Conservation (phyloP, 2,888 invertebrate species). For the Rhamnusium bicolor region DNA sequence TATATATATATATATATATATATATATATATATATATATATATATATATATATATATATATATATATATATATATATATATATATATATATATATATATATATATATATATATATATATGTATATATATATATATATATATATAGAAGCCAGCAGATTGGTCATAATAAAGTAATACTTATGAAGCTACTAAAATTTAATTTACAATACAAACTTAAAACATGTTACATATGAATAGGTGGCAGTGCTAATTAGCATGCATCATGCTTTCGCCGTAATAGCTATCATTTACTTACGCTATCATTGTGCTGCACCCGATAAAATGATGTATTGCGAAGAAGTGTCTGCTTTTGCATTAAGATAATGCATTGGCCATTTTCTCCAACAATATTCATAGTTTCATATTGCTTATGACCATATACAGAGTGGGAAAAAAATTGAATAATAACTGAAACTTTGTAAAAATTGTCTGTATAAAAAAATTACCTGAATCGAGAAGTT, state of each 20-base stretch:
- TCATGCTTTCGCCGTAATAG: slow-evolving; percentile 50
- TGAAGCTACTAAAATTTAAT: neutral
- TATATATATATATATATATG: no score
- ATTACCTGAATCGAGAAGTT: no score
- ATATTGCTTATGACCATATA: neutral
- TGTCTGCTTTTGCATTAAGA: slow-evolving; percentile 39
- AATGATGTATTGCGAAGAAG: slow-evolving; percentile 39
- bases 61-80: slow-evolving; percentile 15
- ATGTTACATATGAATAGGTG: neutral
- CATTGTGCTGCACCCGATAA: slow-evolving; percentile 46
- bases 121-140: neutral
- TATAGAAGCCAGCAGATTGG: neutral
- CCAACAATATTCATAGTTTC: neutral
- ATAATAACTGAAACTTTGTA: no score
- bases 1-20: no score
- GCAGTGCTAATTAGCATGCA: slow-evolving; percentile 52
- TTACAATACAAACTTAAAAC: slow-evolving; percentile 5
- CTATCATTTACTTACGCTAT: slow-evolving; percentile 48
- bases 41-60: no score
- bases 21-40: no score
- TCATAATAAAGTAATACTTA: neutral
- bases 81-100: neutral
- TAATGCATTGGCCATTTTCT: slow-evolving; percentile 22
- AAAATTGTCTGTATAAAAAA: no score
- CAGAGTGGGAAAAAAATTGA: no score